Percentiles rank a stretch among this genome's conserved stretches.
Conservation (phyloP, 2,797 vertebrate genomes). For the Alcedo atthis region DNA sequence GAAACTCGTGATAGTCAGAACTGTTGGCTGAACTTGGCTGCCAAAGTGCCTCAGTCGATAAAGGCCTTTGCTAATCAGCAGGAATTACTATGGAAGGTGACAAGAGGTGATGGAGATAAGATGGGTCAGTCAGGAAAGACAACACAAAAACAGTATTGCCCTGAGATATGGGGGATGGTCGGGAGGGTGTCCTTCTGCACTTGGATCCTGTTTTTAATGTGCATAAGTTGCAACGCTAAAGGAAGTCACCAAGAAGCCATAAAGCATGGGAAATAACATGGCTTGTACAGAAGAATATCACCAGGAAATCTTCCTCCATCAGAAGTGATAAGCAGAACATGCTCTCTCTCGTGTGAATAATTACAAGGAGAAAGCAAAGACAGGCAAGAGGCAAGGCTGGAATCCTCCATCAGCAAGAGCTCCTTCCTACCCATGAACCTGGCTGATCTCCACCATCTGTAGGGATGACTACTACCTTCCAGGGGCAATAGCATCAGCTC, state of each 20-base stretch:
- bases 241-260: background rate
- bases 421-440: background rate
- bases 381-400: background rate
- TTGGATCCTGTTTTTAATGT: conserved; percentile 34
- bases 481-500: background rate
- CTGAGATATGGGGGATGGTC: background rate
- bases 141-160: background rate
- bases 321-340: background rate
- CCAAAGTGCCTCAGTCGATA: conserved; percentile 27
- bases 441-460: background rate
- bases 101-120: conserved; percentile 53
- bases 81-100: conserved; percentile 55
- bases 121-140: conserved; percentile 37
- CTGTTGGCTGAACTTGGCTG: conserved; percentile 31
- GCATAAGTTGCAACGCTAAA: background rate
- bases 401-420: background rate
- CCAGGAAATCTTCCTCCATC: background rate
- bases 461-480: background rate
- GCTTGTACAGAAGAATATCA: background rate
- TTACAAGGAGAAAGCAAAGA: background rate
- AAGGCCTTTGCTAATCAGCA: conserved; percentile 49
- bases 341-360: background rate
- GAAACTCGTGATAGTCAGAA: conserved; percentile 16
- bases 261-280: background rate
- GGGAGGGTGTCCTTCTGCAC: background rate